Conservation (phyloP, 1,140 invertebrate genomes). For the Hyles euphorbiae region DNA sequence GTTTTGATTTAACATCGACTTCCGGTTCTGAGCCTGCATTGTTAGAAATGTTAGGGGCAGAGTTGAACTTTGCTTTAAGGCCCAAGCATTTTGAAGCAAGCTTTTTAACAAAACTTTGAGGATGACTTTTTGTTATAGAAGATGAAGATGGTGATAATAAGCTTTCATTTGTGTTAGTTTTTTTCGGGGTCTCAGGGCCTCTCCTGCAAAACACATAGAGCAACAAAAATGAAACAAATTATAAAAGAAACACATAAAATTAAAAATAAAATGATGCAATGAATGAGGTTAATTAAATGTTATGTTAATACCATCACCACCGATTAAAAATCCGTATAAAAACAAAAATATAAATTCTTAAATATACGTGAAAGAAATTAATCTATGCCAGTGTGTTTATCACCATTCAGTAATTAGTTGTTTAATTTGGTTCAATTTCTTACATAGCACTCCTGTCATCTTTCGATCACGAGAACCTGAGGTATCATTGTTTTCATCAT, state of each 20-base stretch:
- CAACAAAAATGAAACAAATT: slow-evolving; percentile 56
- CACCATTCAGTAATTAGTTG: slow-evolving; percentile 33
- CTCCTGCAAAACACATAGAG: slow-evolving; percentile 72
- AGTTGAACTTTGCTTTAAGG: slow-evolving; percentile 67
- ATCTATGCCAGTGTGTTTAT: background rate
- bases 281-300: background rate
- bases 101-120: slow-evolving; percentile 71
- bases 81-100: slow-evolving; percentile 75
- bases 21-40: slow-evolving; percentile 44
- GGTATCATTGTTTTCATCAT: background rate
- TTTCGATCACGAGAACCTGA: slow-evolving; percentile 1
- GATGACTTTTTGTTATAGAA: slow-evolving; percentile 58
- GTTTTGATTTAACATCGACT: slow-evolving; percentile 53
- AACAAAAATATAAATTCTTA: no score
- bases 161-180: slow-evolving; percentile 60
- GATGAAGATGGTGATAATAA: slow-evolving; percentile 63
- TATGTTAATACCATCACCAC: slow-evolving; percentile 26
- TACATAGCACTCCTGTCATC: slow-evolving; percentile 6
- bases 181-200: slow-evolving; percentile 66
- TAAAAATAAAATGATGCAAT: slow-evolving; percentile 15
- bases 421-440: slow-evolving; percentile 35
- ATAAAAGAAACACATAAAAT: slow-evolving; percentile 24
- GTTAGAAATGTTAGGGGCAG: slow-evolving; percentile 71
- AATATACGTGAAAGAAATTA: background rate
- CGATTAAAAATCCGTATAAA: background rate